Base-by-base conservation (phyloP, 2,113 vertebrate species). In the Lichenostomus cassidix region DNA sequence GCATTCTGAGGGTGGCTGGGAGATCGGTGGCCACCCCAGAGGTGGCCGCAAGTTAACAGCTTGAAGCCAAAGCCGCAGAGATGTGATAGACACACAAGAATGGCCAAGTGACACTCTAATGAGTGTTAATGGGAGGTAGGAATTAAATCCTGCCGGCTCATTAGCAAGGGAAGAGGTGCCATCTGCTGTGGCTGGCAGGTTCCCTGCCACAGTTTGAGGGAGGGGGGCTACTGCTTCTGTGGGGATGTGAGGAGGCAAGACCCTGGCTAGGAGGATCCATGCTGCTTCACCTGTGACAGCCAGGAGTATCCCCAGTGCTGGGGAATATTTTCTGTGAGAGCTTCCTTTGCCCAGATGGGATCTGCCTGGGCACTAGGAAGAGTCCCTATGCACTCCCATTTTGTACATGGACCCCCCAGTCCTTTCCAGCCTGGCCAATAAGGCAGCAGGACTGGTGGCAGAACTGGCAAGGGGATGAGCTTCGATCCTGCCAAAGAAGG, bases 131-230 rank as follows among this genome's bases (percentile, higher is more conserved):
- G 78, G 78, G 75, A 95, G 63, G 52, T 67, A 74, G 47, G 79
- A 91, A 93, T 95, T 90, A 77, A 95, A 95, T 94, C 68, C 82
- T 90, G 87, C 39, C 0, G 15, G 46, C 87, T 92, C 90, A 93
- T 97, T 94, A 95, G 85, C 91, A 95, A 78, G 87, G 92, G 63
- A 94, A 77, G 79, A 83, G 28, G 47, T 81, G 88, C 95, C 94
- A 92, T 96, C 96, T 94, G 96, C 84, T 46, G 28, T 18, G 83
- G 78, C 74, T 95, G 87, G 79, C 94, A 85, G 79, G 68, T 80
- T 91, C 78, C 13, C 41, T 80, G 50, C 11, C 3, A 7, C n/a
- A 9, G 2, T 50, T 52, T 62, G 25, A 5, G 29, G 28, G 35
- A 29, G 25, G 3, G 33, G 3, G 39, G 19, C 23, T 46, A 2